These are phyloP conservation scores for Andrena praecox DNA, from an alignment of 2,888 invertebrate species.

Conservation along the genomic window DNA sequence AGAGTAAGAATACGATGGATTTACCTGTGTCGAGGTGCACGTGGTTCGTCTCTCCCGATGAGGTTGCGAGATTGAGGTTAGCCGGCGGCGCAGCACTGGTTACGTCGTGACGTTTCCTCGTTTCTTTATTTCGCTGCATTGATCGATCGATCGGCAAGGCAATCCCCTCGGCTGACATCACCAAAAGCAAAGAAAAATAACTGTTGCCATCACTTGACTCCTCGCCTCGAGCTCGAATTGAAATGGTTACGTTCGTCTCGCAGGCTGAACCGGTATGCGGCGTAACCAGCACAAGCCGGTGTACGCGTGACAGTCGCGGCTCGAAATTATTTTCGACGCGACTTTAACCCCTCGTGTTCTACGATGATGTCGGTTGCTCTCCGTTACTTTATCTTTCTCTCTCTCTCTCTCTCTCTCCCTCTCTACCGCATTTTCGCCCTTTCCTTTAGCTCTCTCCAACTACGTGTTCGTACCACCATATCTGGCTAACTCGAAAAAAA, in stretches of 20 bases:
- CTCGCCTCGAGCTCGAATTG: constrained; percentile 7
- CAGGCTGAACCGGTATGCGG: constrained; percentile 25
- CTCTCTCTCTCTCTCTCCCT: not conserved
- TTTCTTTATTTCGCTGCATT: constrained; percentile 34
- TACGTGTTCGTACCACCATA: constrained; percentile 31
- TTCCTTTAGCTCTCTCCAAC: not conserved
- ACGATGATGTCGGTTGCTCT: not conserved
- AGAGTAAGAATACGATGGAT: constrained; percentile 6
- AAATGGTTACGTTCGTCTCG: constrained; percentile 28
- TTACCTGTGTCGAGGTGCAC: constrained; percentile 69
- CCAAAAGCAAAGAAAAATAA: constrained; percentile 34
- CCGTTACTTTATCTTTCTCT: not conserved
- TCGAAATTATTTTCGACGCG: constrained; percentile 56
- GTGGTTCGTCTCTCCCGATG: constrained; percentile 59
- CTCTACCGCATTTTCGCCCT: too few relatives aligned
- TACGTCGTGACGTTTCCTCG: constrained; percentile 47
- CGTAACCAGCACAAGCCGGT: constrained; percentile 29
- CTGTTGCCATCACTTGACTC: constrained; percentile 56
- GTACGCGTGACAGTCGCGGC: constrained; percentile 53
- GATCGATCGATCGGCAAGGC: constrained; percentile 38
- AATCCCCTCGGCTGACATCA: constrained; percentile 55
- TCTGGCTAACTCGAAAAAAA: constrained; percentile 26
- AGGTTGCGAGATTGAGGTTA: constrained; percentile 45
- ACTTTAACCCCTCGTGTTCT: constrained; percentile 43
- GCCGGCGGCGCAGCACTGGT: constrained; percentile 59